These are phyloP conservation scores for Entelurus aequoreus DNA, from an alignment of 2,113 vertebrate genomes.

Conservation along the genomic window DNA sequence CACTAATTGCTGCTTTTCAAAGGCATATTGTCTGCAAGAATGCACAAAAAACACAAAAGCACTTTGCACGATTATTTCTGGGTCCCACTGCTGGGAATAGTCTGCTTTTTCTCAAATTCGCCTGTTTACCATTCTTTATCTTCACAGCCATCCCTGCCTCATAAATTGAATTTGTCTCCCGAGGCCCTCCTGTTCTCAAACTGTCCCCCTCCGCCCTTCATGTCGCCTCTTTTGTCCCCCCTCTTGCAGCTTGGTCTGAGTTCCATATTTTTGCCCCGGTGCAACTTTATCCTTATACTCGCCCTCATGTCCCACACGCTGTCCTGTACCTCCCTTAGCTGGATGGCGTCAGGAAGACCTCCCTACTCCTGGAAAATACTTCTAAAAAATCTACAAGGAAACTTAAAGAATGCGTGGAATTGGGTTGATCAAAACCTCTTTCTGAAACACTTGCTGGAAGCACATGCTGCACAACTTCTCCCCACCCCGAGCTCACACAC, in stretches of 20 bases:
- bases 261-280: slow-evolving; percentile 26
- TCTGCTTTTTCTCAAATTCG: slow-evolving; percentile 31
- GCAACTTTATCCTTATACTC: slow-evolving; percentile 26
- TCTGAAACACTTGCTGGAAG: slow-evolving; percentile 6
- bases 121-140: slow-evolving; percentile 39
- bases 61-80: no score
- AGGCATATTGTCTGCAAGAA: no score
- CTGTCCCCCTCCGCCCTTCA: slow-evolving; percentile 21
- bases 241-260: neutral
- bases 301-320: slow-evolving; percentile 33
- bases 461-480: neutral
- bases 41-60: no score
- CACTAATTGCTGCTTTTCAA: no score
- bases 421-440: slow-evolving; percentile 11
- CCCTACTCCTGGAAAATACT: slow-evolving; percentile 3
- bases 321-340: slow-evolving; percentile 33
- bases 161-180: slow-evolving; percentile 32
- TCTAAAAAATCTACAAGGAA: slow-evolving; percentile 27
- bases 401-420: neutral
- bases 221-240: slow-evolving; percentile 9
- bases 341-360: slow-evolving; percentile 21
- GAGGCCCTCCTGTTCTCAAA: slow-evolving; percentile 23
- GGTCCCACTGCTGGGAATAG: slow-evolving; percentile 19
- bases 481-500: neutral
- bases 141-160: slow-evolving; percentile 18